Evolutionary conservation across 2,113 vertebrate species (phyloP), one percentile per base, ranked within the genome.

Genomic region (Prunella himalayana): DNA sequence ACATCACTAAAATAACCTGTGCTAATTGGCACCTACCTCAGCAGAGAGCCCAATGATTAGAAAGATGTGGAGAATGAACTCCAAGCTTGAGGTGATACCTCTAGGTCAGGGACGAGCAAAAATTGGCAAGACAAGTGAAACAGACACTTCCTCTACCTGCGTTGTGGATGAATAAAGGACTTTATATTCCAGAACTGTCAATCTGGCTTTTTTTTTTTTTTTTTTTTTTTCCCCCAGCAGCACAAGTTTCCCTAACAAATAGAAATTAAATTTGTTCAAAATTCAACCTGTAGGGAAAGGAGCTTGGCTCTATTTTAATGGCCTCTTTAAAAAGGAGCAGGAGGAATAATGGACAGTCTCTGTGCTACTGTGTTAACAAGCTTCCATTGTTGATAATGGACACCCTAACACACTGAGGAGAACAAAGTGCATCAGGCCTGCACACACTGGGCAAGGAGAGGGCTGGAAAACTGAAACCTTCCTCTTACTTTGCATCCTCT

Each of bases 321-420:
- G 95, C 23, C 83, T 96, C 54, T 94, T 91, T 82, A 88, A 94
- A 96, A 96, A 97, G 78, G 53, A 88, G 50, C 80, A 93, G 59
- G 68, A 94, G 72, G 86, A 95, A 96, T 96, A 97, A 97, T 94
- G 94, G 97, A 64, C 59, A 65, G 83, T 90, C 83, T 88, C 83
- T 0, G 22, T 88, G 93, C 77, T 95, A 82, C 90, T 31, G 72
- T 91, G 92, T 92, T 97, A 97, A 97, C 97, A 97, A 96, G 96
- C 94, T 97, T 95, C 94, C 94, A 93, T 82, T 95, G 81, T 93
- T 92, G 91, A 91, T 95, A 97, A 97, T 90, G 92, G 94, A 97
- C 94, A 92, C 80, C 91, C 72, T 94, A 95, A 95, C 76, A 75
- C 88, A 94, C 93, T 71, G 71, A 50, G 50, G 95, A 96, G 97